Percentiles rank a stretch among this genome's conserved stretches.
These are phyloP conservation scores for Drosophila varians DNA, from an alignment of 1,140 invertebrate species.

Conservation along the genomic window DNA sequence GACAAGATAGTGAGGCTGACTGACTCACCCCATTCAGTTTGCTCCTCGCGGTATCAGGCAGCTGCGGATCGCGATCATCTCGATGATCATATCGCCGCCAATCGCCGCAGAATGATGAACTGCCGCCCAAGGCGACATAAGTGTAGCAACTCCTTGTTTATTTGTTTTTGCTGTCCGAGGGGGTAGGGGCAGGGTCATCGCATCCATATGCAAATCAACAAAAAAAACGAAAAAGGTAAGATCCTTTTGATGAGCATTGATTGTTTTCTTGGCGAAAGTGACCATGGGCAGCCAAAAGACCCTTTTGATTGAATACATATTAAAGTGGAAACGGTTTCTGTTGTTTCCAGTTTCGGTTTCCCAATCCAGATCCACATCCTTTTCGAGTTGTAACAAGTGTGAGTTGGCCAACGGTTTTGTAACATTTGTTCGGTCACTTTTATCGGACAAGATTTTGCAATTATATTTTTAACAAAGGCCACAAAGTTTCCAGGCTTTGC, in stretches of 20 bases:
- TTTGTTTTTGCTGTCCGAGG: conserved; percentile 61
- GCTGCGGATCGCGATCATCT: conserved; percentile 60
- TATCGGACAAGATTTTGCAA: conserved; percentile 68
- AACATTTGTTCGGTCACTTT: conserved; percentile 11
- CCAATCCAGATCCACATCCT: conserved; percentile 7
- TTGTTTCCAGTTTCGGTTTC: conserved; percentile 32
- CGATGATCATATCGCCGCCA: conserved; percentile 44
- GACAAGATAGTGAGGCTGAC: conserved; percentile 39
- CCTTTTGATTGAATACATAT: conserved; percentile 73
- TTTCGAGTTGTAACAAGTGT: conserved; percentile 62
- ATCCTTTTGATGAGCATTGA: conserved; percentile 66
- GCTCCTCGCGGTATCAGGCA: conserved; percentile 14
- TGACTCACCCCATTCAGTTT: conserved; percentile 37
- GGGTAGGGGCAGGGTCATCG: conserved; percentile 57
- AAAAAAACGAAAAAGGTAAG: conserved; percentile 1
- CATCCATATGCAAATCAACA: conserved; percentile 67
- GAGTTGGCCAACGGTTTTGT: conserved; percentile 57
- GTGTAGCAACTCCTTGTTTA: conserved; percentile 64
- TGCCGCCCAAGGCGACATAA: conserved; percentile 63
- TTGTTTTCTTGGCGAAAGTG: conserved; percentile 58
- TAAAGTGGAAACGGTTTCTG: conserved; percentile 61
- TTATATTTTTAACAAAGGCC: conserved; percentile 49
- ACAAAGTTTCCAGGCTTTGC: conserved; percentile 26
- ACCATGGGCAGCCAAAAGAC: conserved; percentile 19
- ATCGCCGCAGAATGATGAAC: conserved; percentile 59